Conservation (phyloP, 1,140 invertebrate genomes). For the Euura saliciscinereae region DNA sequence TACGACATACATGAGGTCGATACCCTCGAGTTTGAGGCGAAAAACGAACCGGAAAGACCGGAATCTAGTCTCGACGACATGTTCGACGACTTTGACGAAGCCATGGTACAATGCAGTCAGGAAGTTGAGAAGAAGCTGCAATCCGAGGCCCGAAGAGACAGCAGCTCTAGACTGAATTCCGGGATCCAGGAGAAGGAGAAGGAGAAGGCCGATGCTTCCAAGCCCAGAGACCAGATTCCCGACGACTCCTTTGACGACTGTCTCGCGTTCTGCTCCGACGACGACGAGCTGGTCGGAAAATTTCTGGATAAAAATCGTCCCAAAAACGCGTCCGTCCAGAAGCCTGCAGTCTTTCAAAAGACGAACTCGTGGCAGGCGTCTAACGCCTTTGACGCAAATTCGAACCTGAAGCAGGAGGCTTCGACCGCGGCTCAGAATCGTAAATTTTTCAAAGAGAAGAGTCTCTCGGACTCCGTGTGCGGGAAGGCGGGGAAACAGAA, state of each 20-base stretch:
- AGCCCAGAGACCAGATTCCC: slow-evolving; percentile 17
- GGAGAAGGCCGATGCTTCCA: background rate
- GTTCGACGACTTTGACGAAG: slow-evolving; percentile 48
- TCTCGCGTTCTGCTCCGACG: slow-evolving; percentile 33
- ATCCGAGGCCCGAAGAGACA: too few relatives aligned
- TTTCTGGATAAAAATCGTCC: background rate
- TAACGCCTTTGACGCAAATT: background rate
- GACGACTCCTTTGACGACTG: slow-evolving; percentile 48
- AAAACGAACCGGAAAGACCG: background rate
- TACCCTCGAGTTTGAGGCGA: slow-evolving; percentile 11
- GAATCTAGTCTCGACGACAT: slow-evolving; percentile 34
- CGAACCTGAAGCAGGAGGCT: too few relatives aligned
- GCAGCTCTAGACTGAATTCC: background rate
- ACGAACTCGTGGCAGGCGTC: background rate
- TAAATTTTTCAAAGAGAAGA: slow-evolving; percentile 47
- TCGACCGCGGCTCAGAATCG: slow-evolving; percentile 20
- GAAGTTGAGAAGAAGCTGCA: slow-evolving; percentile 45
- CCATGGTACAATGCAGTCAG: slow-evolving; percentile 47
- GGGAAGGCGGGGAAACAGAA: slow-evolving; percentile 15
- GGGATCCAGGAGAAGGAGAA: background rate
- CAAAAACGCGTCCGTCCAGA: background rate
- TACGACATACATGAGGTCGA: slow-evolving; percentile 10
- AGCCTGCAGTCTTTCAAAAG: slow-evolving; percentile 15
- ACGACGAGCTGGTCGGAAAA: slow-evolving; percentile 20
- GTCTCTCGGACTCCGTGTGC: slow-evolving; percentile 37